These are phyloP conservation scores for Drosophila insularis DNA, from an alignment of 1,140 invertebrate genomes.

Conservation along the genomic window DNA sequence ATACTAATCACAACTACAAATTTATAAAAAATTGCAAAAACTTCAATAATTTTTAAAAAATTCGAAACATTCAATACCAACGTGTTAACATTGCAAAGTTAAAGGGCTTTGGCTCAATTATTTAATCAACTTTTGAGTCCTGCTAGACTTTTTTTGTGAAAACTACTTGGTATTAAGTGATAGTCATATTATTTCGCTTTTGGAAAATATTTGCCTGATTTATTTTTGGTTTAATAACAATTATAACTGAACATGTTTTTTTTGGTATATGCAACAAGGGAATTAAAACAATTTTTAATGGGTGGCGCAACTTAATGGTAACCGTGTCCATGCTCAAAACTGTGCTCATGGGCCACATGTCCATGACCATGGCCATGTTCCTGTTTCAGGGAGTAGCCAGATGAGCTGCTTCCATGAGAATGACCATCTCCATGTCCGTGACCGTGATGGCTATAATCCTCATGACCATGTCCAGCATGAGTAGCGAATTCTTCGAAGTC, in stretches of 20 bases:
- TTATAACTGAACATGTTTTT: conserved; percentile 36
- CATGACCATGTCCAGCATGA: conserved; percentile 42
- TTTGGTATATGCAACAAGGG: conserved; percentile 41
- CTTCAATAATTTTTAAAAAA: too few species aligned
- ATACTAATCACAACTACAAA: too few species aligned
- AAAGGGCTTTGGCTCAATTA: too few species aligned
- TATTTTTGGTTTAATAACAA: conserved; percentile 63
- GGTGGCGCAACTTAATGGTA: conserved; percentile 38
- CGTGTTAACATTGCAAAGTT: too few species aligned
- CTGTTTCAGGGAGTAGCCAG: conserved; percentile 44
- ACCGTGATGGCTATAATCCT: conserved; percentile 38
- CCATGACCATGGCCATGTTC: conserved; percentile 44
- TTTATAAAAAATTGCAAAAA: too few species aligned
- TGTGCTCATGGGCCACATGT: conserved; percentile 43
- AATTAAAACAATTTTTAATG: conserved; percentile 31
- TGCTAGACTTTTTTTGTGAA: too few species aligned
- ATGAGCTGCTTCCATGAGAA: conserved; percentile 36
- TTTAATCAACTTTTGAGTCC: too few species aligned
- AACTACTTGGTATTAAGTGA: too few species aligned
- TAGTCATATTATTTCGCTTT: conserved; percentile 32
- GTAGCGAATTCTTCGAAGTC: conserved; percentile 60
- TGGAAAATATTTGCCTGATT: conserved; percentile 61
- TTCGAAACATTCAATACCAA: too few species aligned
- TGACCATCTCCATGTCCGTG: conserved; percentile 36
- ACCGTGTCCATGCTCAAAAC: conserved; percentile 44